phyloP scores from a whole-genome alignment of 2,113 vertebrate species.

The Lichenostomus cassidix region DNA sequence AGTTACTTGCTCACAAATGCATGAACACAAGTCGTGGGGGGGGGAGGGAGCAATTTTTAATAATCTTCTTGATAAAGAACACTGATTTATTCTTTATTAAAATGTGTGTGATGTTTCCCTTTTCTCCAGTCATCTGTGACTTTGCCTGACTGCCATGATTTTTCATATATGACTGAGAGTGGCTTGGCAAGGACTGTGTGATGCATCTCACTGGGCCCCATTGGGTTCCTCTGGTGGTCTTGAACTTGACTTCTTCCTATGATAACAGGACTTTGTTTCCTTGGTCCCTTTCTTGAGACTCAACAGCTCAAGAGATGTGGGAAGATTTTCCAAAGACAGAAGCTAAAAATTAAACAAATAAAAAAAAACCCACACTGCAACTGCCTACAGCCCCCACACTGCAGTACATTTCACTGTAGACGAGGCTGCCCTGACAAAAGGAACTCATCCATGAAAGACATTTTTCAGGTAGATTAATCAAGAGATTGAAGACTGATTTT shows the following conservation, averaged over 20 bases:
- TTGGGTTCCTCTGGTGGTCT: not conserved
- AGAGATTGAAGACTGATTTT: not conserved
- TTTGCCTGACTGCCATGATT: not conserved
- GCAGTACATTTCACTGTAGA: not conserved
- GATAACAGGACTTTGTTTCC: not conserved
- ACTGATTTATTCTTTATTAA: not conserved
- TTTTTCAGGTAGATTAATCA: not conserved
- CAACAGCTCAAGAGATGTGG: not conserved
- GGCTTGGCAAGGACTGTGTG: not conserved
- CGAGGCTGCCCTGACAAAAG: not conserved
- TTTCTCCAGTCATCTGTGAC: not conserved
- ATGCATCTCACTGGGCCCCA: not conserved
- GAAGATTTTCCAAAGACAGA: not conserved
- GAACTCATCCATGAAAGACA: not conserved
- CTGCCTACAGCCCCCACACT: not conserved
- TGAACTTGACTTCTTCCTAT: not conserved
- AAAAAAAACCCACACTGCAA: not conserved
- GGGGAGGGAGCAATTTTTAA: not conserved
- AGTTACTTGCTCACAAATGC: not conserved
- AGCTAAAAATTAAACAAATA: not conserved
- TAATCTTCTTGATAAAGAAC: not conserved
- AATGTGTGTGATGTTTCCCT: not conserved
- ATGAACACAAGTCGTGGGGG: not conserved
- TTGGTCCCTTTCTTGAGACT: not conserved
- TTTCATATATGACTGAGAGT: not conserved